Evolutionary conservation across 2,113 vertebrate species (phyloP), one percentile per base, ranked within the genome.

Genomic region (Archilochus colubris): DNA sequence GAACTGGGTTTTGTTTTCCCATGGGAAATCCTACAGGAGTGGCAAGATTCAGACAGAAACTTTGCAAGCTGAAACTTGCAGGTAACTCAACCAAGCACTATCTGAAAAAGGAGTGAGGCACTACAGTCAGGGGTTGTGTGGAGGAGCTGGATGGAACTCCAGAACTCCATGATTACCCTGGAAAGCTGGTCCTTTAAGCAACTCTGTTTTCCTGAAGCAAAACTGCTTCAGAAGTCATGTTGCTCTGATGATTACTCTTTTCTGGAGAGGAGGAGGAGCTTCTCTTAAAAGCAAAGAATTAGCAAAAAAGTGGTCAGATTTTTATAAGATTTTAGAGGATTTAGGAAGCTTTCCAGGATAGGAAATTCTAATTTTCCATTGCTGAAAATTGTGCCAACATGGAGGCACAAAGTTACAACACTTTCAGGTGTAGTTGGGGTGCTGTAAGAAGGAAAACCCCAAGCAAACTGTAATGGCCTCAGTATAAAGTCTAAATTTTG

Each of bases 381-480:
- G 57, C 1, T 30, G 28, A 7, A 86, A 86, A 77, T n/a, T 73
- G 31, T 58, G 36, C 27, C 21, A 14, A 22, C 12, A 43, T 3
- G 15, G 22, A 83, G 20, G 8, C 12, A 88, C 78, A 69, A 69
- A 12, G 28, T 59, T 51, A 83, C 1, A 6, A 6, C 24, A 66
- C 46, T 3, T 43, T 63, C 7, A 9, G 43, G 6, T 3, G 3
- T 24, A 69, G 75, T 0, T 59, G 31, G 5, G 14, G 8, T 44
- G 7, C 21, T 68, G 0, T 27, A 76, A 69, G 64, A 51, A 48
- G 18, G 8, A 81, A 67, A 63, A 74, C 36, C 5, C 4, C 12
- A 44, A 91, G 19, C 5, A 73, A 88, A 22, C 31, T 22, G 22
- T 12, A 48, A 40, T 14, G 14, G 12, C 22, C 38, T 46, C 55